Conservation (phyloP, 2,113 vertebrate genomes). For the pig (Sus scrofa) region T2T-Sscrofa CM000823.6:50614501-50615000, state of each 20-base stretch:
- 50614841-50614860: neutral
- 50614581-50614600: neutral
- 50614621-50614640: slow-evolving; percentile 49
- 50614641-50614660: neutral
- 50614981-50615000: neutral
- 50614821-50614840: neutral
- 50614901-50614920: neutral
- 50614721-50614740: neutral
- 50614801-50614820: neutral
- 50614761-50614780: neutral
- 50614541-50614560: slow-evolving; percentile 13
- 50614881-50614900: neutral
- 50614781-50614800: neutral
- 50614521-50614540: neutral
- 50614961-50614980: neutral
- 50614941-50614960: neutral
- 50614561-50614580: slow-evolving; percentile 50
- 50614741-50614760: neutral
- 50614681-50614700: neutral
- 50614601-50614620: neutral
- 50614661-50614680: slow-evolving; percentile 17
- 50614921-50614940: neutral
- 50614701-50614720: neutral
- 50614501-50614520: neutral
- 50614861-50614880: neutral